Conservation (phyloP, 2,888 invertebrate species). For the Salpingus planirostris region DNA sequence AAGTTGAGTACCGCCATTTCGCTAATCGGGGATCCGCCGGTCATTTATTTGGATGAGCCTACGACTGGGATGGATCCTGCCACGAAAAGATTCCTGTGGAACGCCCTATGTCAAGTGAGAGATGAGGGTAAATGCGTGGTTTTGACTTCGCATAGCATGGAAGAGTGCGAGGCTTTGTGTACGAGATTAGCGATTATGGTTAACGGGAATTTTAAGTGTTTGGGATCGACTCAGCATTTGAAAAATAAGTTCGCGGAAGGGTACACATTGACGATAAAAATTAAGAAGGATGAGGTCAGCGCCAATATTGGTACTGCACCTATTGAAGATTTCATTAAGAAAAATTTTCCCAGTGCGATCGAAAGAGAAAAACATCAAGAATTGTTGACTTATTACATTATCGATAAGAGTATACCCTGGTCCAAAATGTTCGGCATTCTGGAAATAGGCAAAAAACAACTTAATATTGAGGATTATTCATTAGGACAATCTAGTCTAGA, state of each 20-base stretch:
- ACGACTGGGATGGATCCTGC: slow-evolving; percentile 61
- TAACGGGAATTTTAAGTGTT: slow-evolving; percentile 70
- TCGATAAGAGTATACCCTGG: slow-evolving; percentile 54
- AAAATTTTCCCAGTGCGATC: slow-evolving; percentile 31
- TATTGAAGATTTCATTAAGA: slow-evolving; percentile 28
- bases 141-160: slow-evolving; percentile 81
- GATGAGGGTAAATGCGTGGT: slow-evolving; percentile 67
- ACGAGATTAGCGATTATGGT: slow-evolving; percentile 77
- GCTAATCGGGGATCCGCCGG: slow-evolving; percentile 43
- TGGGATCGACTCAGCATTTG: slow-evolving; percentile 73
- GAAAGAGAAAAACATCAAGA: slow-evolving; percentile 63
- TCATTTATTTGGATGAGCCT: slow-evolving; percentile 40
- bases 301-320: slow-evolving; percentile 14
- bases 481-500: slow-evolving; percentile 76
- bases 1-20: slow-evolving; percentile 46
- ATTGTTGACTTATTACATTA: slow-evolving; percentile 62
- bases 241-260: slow-evolving; percentile 70
- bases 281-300: slow-evolving; percentile 28
- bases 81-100: slow-evolving; percentile 73
- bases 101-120: slow-evolving; percentile 58
- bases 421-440: slow-evolving; percentile 68
- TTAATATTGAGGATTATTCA: slow-evolving; percentile 68
- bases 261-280: slow-evolving; percentile 39
- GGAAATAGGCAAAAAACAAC: slow-evolving; percentile 45
- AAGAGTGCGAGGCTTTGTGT: slow-evolving; percentile 79